These are phyloP conservation scores for Xiphophorus maculatus DNA, from an alignment of 2,113 vertebrate species.

Conservation along the genomic window DNA sequence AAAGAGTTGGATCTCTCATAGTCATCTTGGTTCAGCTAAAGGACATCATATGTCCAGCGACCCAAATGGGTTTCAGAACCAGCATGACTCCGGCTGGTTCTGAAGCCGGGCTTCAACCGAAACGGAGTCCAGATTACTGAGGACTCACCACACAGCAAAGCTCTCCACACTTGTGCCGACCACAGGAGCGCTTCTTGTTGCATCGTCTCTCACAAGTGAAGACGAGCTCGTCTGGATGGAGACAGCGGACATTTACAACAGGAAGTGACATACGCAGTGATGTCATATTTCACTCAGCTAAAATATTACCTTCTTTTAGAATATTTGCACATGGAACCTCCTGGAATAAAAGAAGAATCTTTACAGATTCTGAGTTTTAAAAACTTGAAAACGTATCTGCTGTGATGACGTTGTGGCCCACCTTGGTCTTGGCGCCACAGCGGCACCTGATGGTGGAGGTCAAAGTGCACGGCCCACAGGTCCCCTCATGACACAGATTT, in stretches of 20 bases:
- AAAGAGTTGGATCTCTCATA: too few relatives aligned
- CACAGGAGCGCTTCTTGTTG: conserved; percentile 94
- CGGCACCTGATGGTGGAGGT: conserved; percentile 93
- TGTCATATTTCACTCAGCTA: neutral
- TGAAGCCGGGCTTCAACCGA: neutral
- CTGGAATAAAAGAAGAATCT: conserved; percentile 68
- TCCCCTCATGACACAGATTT: conserved; percentile 93
- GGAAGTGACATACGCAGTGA: too few relatives aligned
- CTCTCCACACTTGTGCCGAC: conserved; percentile 95
- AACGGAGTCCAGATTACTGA: neutral
- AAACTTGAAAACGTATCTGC: neutral
- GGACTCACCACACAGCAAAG: conserved; percentile 94
- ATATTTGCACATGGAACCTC: conserved; percentile 91
- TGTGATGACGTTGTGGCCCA: conserved; percentile 41
- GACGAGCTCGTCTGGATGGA: conserved; percentile 81
- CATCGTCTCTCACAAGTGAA: conserved; percentile 95
- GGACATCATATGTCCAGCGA: too few relatives aligned
- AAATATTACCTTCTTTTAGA: conserved; percentile 88
- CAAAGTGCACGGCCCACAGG: conserved; percentile 90
- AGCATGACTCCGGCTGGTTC: neutral
- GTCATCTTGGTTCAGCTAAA: neutral
- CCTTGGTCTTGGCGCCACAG: conserved; percentile 93
- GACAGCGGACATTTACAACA: neutral
- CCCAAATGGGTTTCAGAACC: neutral
- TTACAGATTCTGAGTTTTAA: neutral